Conservation (phyloP, 2,113 vertebrate genomes). For the Trematomus loennbergii region DNA sequence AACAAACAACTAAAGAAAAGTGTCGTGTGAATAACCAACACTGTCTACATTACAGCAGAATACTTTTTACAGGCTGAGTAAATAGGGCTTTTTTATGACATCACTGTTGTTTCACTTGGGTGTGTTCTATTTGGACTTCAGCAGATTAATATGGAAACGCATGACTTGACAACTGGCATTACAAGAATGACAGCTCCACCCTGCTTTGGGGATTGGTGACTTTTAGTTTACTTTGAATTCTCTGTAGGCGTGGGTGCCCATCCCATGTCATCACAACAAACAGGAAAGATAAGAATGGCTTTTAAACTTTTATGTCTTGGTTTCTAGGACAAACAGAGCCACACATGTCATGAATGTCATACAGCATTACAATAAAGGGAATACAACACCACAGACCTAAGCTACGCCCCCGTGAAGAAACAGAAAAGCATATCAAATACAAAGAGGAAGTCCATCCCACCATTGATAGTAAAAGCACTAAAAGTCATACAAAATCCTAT, state of each 20-base stretch:
- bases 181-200: slow-evolving; percentile 64
- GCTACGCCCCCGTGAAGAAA: neutral
- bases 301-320: neutral
- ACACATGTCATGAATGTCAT: neutral
- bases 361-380: neutral
- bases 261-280: slow-evolving; percentile 20
- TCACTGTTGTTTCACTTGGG: slow-evolving; percentile 21
- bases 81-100: neutral
- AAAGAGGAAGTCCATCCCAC: neutral
- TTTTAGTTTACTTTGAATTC: slow-evolving; percentile 41
- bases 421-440: neutral
- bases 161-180: slow-evolving; percentile 46
- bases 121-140: slow-evolving; percentile 48
- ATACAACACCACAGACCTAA: neutral
- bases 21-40: neutral
- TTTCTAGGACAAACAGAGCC: slow-evolving; percentile 22
- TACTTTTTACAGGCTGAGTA: neutral
- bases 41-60: neutral
- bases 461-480: slow-evolving; percentile 6
- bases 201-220: slow-evolving; percentile 30
- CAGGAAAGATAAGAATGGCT: neutral
- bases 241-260: slow-evolving; percentile 14
- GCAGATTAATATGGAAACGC: slow-evolving; percentile 9
- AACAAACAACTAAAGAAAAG: neutral
- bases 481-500: neutral